Conservation (phyloP, 2,113 vertebrate species). For the Pipa parva region DNA sequence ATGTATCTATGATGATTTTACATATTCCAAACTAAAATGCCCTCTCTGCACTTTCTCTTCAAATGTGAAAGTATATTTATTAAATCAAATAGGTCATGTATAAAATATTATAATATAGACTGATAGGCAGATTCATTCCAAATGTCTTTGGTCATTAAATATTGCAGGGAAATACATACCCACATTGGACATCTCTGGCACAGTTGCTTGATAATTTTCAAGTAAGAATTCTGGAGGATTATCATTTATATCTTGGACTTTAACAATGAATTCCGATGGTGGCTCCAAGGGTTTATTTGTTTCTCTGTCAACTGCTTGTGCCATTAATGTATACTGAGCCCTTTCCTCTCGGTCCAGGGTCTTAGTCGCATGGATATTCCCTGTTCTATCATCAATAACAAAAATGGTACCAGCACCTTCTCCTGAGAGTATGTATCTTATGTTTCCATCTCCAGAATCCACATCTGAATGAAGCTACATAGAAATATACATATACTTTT, state of each 20-base stretch:
- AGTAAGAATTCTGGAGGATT: slow-evolving; percentile 93
- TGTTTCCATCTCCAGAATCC: slow-evolving; percentile 87
- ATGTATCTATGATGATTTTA: too few relatives aligned
- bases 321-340: slow-evolving; percentile 93
- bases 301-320: slow-evolving; percentile 88
- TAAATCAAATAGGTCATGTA: too few relatives aligned
- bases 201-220: slow-evolving; percentile 89
- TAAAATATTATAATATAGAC: neutral
- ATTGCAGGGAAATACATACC: slow-evolving; percentile 69
- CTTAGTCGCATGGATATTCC: slow-evolving; percentile 97
- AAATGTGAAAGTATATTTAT: too few relatives aligned
- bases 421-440: slow-evolving; percentile 97
- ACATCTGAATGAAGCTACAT: slow-evolving; percentile 93
- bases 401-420: slow-evolving; percentile 98
- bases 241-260: slow-evolving; percentile 98
- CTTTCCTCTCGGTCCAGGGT: slow-evolving; percentile 94
- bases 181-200: slow-evolving; percentile 96
- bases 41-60: too few relatives aligned
- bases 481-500: neutral
- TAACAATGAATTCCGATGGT: slow-evolving; percentile 95
- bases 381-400: slow-evolving; percentile 97
- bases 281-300: slow-evolving; percentile 92
- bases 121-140: too few relatives aligned
- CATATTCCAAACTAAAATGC: too few relatives aligned
- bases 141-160: neutral